Evolutionary conservation across 2,113 vertebrate genomes (phyloP).

Genomic region (Camelus bactrianus): DNA sequence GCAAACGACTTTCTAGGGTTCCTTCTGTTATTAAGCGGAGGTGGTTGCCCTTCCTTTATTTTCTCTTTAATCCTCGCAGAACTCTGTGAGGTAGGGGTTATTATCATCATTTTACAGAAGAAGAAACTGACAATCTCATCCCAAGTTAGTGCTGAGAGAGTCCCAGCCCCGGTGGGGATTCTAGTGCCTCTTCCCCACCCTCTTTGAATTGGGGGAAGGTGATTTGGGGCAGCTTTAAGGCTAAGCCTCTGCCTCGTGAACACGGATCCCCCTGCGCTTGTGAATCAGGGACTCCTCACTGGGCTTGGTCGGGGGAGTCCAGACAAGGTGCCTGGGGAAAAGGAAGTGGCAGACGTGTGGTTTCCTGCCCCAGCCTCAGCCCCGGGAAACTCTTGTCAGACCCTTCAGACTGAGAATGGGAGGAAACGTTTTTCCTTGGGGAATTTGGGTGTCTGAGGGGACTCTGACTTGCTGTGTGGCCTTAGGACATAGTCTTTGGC

Average conservation of each 20-base stretch:
- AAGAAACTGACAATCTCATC: not conserved
- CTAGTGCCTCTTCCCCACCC: not conserved
- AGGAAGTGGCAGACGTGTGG: conserved; percentile 74
- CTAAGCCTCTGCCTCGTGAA: not conserved
- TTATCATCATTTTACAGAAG: not conserved
- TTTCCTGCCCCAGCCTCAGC: conserved; percentile 73
- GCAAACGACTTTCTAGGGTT: not conserved
- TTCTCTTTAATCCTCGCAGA: not conserved
- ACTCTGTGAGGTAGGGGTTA: not conserved
- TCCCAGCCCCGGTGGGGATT: too few relatives aligned
- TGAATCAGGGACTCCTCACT: not conserved
- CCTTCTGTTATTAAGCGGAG: not conserved
- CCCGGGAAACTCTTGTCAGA: not conserved
- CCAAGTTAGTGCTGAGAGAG: not conserved
- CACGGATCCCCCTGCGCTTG: accelerated
- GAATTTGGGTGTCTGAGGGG: not conserved
- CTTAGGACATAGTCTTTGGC: not conserved
- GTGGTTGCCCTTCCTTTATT: not conserved
- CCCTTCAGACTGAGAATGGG: not conserved
- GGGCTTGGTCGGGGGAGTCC: not conserved
- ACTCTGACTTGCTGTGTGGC: conserved; percentile 42
- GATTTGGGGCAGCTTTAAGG: not conserved
- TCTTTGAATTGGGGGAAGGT: not conserved
- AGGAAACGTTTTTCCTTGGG: conserved; percentile 50
- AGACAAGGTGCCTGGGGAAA: conserved; percentile 24